A percentile compares a stretch with the other conserved stretches of the same genome.
These are phyloP conservation scores for Nephrotoma appendiculata DNA, from an alignment of 2,888 invertebrate species.

Conservation along the genomic window DNA sequence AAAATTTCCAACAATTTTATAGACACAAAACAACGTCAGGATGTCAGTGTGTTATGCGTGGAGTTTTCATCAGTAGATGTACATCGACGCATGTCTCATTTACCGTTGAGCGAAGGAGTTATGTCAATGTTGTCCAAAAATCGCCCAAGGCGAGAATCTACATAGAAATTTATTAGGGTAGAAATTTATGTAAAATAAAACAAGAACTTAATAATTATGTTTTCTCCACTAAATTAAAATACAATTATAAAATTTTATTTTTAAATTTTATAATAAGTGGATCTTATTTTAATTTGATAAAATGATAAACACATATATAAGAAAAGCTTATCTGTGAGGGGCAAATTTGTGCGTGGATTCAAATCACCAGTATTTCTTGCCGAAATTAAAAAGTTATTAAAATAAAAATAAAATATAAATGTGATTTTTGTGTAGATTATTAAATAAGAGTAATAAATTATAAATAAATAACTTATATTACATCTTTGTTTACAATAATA, in stretches of 20 bases:
- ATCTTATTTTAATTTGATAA: background rate
- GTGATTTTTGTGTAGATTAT: background rate
- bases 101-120: constrained; percentile 16
- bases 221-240: background rate
- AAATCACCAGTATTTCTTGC: background rate
- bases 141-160: constrained; percentile 17
- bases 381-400: background rate
- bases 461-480: no score
- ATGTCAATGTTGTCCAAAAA: constrained; percentile 17
- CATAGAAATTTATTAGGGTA: constrained; percentile 10
- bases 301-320: background rate
- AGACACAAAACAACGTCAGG: constrained; percentile 3
- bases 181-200: background rate
- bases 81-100: constrained; percentile 15
- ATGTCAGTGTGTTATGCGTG: background rate
- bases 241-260: no score
- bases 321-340: background rate
- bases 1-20: background rate
- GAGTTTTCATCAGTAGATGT: constrained; percentile 1
- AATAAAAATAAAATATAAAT: background rate
- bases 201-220: background rate
- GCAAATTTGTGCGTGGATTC: background rate
- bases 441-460: background rate
- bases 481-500: no score
- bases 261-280: background rate